Evolutionary conservation across 2,797 vertebrate species (phyloP), one percentile per base, ranked within the genome.

Genomic region (Macropus fuliginosus): DNA sequence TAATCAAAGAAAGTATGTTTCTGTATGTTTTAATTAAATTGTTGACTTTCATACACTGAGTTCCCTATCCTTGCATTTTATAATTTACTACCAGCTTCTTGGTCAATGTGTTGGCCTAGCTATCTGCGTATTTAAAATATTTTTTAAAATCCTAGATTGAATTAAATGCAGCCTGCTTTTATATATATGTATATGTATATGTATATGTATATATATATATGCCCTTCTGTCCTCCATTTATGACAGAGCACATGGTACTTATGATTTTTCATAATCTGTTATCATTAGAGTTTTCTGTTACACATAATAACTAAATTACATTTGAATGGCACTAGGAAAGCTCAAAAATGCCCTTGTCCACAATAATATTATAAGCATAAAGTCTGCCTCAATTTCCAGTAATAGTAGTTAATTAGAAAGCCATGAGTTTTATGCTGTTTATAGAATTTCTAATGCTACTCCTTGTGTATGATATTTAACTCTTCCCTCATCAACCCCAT

Each of bases 41-140:
- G 9, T 0, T 2, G 52, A 52, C 29, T 62, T 62, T 62, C 59
- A 54, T 94, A 46, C 8, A 56, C 12, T 34, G 31, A 62, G 11
- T 90, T 96, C n/a, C 62, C 94, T 54, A 57, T 1, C 28, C 50
- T 94, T 52, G 59, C 52, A 94, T 95, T 55, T 31, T 90, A 93
- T 96, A 56, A 95, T 91, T 91, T 57, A 74, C 29, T 92, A 94
- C 94, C 55, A 92, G 46, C 40, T 92, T 52, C 96, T 34, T n/a
- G n/a, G 56, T 55, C 6, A 90, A 90, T 95, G 56, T 91, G 1
- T 62, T 6, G 18, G 14, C 81, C 90, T 34, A 34, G n/a, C 29
- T 95, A 81, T 31, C 66, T 10, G 28, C 91, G 46, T 55, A 27
- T n/a, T 74, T 93, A 92, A 62, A 90, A 3, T 21, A 16, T 55